A percentile compares a stretch with the other conserved stretches of the same genome.
These are phyloP conservation scores for Isurus oxyrinchus DNA, from an alignment of 2,113 vertebrate species.

Conservation along the genomic window DNA sequence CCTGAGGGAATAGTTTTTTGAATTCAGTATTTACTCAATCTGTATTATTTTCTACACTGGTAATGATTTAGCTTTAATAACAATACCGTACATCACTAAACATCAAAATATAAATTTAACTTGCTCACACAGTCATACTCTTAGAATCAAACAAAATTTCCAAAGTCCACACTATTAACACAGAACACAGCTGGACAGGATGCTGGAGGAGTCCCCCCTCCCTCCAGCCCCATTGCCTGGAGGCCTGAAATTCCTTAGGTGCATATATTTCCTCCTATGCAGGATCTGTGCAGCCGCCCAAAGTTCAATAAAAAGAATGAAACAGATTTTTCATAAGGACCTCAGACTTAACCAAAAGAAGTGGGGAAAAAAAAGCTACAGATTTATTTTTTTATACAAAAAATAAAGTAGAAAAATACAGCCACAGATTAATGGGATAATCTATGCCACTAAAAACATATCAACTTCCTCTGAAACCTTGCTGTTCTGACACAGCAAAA, in stretches of 20 bases:
- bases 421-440: neutral
- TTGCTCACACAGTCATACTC: neutral
- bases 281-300: too few species aligned
- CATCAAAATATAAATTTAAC: neutral
- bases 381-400: neutral
- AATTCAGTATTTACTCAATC: neutral
- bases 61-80: neutral
- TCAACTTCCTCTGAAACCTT: neutral
- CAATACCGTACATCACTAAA: too few species aligned
- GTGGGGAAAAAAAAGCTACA: neutral
- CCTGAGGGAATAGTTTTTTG: neutral
- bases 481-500: neutral
- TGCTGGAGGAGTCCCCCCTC: neutral
- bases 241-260: neutral
- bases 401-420: neutral
- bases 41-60: neutral
- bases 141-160: neutral
- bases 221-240: neutral
- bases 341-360: neutral
- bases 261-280: neutral
- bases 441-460: neutral
- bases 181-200: neutral
- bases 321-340: neutral
- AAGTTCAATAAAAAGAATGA: neutral
- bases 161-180: neutral